Percentiles rank a stretch among this genome's conserved stretches.
Evolutionary conservation across 2,797 vertebrate genomes (phyloP).

Genomic region (Molossus molossus): DNA sequence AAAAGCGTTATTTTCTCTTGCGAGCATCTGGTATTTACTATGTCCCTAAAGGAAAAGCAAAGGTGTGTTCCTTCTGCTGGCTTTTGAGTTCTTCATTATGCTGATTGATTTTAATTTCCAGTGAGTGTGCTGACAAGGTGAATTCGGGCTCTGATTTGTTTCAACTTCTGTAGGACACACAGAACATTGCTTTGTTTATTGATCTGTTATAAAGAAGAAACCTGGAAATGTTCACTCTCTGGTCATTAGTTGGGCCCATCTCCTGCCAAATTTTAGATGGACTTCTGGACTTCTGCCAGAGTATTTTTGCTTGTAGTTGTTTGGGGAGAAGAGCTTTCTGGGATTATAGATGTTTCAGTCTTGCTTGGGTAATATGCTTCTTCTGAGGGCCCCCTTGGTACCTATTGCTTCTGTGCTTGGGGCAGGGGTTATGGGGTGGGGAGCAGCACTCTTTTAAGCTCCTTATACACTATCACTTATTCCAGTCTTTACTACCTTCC

Average conservation of each 20-base stretch:
- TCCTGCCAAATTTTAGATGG: constrained; percentile 37
- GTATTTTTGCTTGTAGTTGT: constrained; percentile 13
- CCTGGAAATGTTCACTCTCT: constrained; percentile 8
- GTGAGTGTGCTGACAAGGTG: not conserved
- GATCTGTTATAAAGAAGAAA: constrained; percentile 33
- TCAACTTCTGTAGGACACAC: not conserved
- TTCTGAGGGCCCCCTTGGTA: not conserved
- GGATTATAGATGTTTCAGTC: not conserved
- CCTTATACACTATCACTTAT: not conserved
- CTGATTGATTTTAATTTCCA: constrained; percentile 23
- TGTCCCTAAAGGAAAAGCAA: constrained; percentile 97
- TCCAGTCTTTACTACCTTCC: not conserved
- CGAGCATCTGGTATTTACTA: constrained; percentile 98
- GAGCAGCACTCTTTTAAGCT: constrained; percentile 4
- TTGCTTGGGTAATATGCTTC: not conserved
- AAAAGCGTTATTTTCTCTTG: constrained; percentile 98
- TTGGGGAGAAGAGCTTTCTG: not conserved
- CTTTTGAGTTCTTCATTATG: not conserved
- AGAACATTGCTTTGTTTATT: constrained; percentile 46
- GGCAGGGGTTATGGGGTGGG: not conserved
- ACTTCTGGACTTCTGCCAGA: not conserved
- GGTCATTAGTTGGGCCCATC: not conserved
- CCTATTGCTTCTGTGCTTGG: not conserved
- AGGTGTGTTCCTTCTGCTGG: constrained; percentile 89
- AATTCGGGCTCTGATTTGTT: constrained; percentile 33